These are phyloP conservation scores for Camponotus vicinus DNA, from an alignment of 1,140 invertebrate species.

Conservation along the genomic window DNA sequence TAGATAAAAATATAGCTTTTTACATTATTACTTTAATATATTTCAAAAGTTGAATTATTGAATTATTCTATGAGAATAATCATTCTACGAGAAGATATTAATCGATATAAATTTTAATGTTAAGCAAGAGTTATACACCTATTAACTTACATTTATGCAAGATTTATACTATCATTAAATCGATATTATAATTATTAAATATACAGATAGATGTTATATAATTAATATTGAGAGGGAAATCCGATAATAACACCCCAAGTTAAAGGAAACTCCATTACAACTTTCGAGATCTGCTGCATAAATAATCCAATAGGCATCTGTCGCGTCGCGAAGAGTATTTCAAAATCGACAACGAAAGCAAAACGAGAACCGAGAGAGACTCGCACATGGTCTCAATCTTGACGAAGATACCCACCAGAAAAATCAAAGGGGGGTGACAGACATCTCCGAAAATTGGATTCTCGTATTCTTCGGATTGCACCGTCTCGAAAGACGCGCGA, in stretches of 20 bases:
- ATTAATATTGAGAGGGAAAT: slow-evolving; percentile 20
- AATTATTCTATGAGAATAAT: neutral
- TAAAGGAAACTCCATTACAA: slow-evolving; percentile 44
- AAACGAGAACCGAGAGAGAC: slow-evolving; percentile 16
- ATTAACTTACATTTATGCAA: neutral
- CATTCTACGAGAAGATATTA: neutral
- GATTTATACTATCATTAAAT: neutral
- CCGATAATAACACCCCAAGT: neutral
- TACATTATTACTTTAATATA: neutral
- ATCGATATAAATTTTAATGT: slow-evolving; percentile 8
- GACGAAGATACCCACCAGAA: slow-evolving; percentile 54
- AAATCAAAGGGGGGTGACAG: slow-evolving; percentile 54
- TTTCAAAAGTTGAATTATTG: neutral
- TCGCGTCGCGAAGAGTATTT: slow-evolving; percentile 45
- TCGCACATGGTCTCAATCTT: slow-evolving; percentile 76
- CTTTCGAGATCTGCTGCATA: slow-evolving; percentile 34
- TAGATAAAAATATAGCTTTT: neutral
- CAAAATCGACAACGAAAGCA: slow-evolving; percentile 52
- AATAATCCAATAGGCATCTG: slow-evolving; percentile 48
- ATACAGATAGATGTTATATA: slow-evolving; percentile 10
- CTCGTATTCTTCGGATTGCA: slow-evolving; percentile 68
- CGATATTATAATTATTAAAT: slow-evolving; percentile 15
- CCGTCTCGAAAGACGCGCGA: slow-evolving; percentile 19
- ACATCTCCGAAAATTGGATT: slow-evolving; percentile 71
- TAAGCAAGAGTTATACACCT: neutral